Percentiles rank a stretch among this genome's conserved stretches.
phyloP scores from a whole-genome alignment of 2,113 vertebrate genomes.

The Oncorhynchus tshawytscha region DNA sequence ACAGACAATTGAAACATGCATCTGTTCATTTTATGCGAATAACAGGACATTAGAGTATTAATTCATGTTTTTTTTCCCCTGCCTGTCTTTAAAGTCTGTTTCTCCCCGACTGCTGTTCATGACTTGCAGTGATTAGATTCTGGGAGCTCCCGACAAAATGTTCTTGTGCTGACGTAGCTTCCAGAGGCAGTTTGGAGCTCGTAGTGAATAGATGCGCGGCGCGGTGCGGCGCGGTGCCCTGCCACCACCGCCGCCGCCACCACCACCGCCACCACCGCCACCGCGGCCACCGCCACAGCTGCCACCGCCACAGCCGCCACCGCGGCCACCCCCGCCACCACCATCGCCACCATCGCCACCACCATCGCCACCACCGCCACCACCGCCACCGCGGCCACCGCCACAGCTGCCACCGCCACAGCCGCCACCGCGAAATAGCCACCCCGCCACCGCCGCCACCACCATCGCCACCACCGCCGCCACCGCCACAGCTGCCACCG shows the following conservation, averaged over 20 bases:
- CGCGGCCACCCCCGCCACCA: background rate
- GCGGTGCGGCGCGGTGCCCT: conserved; percentile 48
- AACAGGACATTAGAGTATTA: conserved; percentile 46
- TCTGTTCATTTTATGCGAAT: conserved; percentile 41
- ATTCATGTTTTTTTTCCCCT: conserved; percentile 43
- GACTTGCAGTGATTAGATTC: conserved; percentile 61
- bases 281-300: background rate
- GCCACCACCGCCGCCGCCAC: background rate
- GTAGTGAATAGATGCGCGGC: conserved; percentile 54
- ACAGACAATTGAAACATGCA: conserved; percentile 25
- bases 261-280: conserved; percentile 7
- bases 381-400: conserved; percentile 4
- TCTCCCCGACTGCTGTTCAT: conserved; percentile 18
- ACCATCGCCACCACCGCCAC: background rate
- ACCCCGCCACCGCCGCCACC: background rate
- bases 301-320: background rate
- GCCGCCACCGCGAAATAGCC: background rate
- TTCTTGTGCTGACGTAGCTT: too few species aligned
- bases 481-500: background rate
- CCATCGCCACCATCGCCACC: background rate
- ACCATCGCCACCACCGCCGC: background rate
- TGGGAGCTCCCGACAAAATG: background rate
- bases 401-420: background rate
- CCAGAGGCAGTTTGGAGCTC: too few species aligned
- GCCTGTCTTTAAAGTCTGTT: conserved; percentile 35